Evolutionary conservation across 2,888 invertebrate genomes (phyloP).

Genomic region (Melieria omissa): DNA sequence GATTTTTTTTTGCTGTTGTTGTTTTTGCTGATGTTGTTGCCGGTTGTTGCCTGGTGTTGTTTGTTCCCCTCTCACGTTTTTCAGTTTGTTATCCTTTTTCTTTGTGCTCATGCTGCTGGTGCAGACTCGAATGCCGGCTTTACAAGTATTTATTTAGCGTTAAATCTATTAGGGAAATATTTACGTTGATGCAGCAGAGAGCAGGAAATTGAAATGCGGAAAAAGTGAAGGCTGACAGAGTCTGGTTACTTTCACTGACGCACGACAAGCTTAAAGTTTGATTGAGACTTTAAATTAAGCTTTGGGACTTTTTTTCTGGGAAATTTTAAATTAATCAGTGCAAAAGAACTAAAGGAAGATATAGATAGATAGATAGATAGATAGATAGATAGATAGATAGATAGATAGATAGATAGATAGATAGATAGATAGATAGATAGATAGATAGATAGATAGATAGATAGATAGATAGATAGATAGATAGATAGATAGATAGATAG

Average conservation of each 20-base stretch:
- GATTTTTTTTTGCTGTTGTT: too few relatives aligned
- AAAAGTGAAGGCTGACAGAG: too few relatives aligned
- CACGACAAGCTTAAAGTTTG: too few relatives aligned
- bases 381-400: too few relatives aligned
- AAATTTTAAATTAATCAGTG: too few relatives aligned
- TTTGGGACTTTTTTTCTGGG: too few relatives aligned
- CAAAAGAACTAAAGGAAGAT: too few relatives aligned
- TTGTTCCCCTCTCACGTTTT: not conserved
- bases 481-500: not conserved
- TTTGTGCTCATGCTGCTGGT: not conserved
- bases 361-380: too few relatives aligned
- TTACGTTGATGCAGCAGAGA: conserved; percentile 3
- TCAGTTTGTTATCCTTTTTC: not conserved
- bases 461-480: not conserved
- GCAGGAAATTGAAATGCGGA: too few relatives aligned
- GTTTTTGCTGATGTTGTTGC: not conserved
- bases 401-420: not conserved
- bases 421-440: not conserved
- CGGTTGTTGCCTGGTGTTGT: not conserved
- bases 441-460: not conserved
- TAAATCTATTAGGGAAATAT: conserved; percentile 43
- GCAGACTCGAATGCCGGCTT: conserved; percentile 12
- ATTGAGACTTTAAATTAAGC: too few relatives aligned
- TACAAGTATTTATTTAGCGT: conserved; percentile 46
- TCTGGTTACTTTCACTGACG: too few relatives aligned